Percentiles rank a stretch among this genome's conserved stretches.
These are phyloP conservation scores for Neocrepidodera transversa DNA, from an alignment of 2,888 invertebrate genomes.

Conservation along the genomic window DNA sequence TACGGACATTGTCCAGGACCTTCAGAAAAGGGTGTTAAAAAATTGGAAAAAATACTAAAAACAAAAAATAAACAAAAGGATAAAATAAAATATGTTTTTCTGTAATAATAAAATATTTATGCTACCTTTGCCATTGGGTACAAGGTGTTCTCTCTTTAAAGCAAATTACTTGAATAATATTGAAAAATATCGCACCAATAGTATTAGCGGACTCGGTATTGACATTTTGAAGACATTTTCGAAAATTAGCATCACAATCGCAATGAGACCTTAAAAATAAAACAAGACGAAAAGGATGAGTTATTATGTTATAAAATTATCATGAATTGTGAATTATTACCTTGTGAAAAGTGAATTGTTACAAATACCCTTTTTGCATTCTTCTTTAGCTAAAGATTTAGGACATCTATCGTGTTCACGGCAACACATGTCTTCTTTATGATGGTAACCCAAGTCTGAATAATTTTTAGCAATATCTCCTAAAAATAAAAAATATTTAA, in stretches of 20 bases:
- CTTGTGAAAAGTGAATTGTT: constrained; percentile 73
- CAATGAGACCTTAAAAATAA: constrained; percentile 69
- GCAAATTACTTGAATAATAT: constrained; percentile 76
- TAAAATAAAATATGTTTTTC: constrained; percentile 28
- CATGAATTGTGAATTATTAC: too few species aligned
- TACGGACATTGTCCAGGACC: constrained; percentile 21
- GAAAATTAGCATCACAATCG: constrained; percentile 75
- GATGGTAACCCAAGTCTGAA: constrained; percentile 70
- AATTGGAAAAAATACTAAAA: constrained; percentile 23
- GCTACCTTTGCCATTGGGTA: constrained; percentile 68
- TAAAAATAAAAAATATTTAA: too few species aligned
- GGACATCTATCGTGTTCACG: constrained; percentile 77
- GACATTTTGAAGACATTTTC: constrained; percentile 71
- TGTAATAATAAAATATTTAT: constrained; percentile 27
- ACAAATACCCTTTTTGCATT: constrained; percentile 71
- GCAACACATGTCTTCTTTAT: constrained; percentile 74
- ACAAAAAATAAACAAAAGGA: constrained; percentile 17
- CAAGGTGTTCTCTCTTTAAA: constrained; percentile 72
- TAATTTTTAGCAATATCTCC: constrained; percentile 68
- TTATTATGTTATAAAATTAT: too few species aligned
- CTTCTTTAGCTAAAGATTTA: constrained; percentile 65
- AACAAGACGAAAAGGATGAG: too few species aligned
- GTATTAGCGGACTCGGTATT: constrained; percentile 75
- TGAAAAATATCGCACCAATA: constrained; percentile 77
- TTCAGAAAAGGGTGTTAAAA: constrained; percentile 5